These are phyloP conservation scores for Apteryx mantelli DNA, from an alignment of 2,113 vertebrate species.

Conservation along the genomic window DNA sequence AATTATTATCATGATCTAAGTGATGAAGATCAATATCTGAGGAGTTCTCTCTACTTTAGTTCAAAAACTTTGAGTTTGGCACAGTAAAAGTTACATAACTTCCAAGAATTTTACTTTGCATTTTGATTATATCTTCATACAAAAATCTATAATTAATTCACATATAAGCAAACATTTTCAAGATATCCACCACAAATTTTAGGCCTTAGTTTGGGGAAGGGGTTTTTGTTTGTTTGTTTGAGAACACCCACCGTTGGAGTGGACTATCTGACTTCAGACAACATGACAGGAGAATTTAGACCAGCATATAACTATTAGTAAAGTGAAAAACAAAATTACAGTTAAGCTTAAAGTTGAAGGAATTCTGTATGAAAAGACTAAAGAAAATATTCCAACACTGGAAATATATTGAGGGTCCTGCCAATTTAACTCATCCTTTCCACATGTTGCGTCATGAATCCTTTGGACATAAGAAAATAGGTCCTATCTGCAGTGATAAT, in stretches of 20 bases:
- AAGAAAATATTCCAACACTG: neutral
- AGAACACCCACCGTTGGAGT: neutral
- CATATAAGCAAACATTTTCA: neutral
- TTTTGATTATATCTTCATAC: neutral
- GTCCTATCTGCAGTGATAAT: neutral
- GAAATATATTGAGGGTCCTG: neutral
- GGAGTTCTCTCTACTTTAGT: neutral
- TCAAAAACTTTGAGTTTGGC: neutral
- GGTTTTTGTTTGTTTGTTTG: neutral
- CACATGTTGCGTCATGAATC: neutral
- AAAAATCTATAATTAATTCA: neutral
- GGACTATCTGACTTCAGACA: neutral
- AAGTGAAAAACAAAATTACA: neutral
- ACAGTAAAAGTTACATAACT: constrained; percentile 15
- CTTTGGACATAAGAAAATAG: neutral
- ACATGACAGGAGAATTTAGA: neutral
- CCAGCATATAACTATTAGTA: neutral
- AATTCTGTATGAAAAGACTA: neutral
- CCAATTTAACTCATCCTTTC: neutral
- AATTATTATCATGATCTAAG: neutral
- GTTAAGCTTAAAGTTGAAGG: neutral
- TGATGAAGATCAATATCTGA: neutral
- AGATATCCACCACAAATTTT: neutral
- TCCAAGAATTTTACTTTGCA: neutral
- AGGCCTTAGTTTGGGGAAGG: neutral